phyloP scores from a whole-genome alignment of 2,113 vertebrate genomes.

The Bostrychus sinensis region DNA sequence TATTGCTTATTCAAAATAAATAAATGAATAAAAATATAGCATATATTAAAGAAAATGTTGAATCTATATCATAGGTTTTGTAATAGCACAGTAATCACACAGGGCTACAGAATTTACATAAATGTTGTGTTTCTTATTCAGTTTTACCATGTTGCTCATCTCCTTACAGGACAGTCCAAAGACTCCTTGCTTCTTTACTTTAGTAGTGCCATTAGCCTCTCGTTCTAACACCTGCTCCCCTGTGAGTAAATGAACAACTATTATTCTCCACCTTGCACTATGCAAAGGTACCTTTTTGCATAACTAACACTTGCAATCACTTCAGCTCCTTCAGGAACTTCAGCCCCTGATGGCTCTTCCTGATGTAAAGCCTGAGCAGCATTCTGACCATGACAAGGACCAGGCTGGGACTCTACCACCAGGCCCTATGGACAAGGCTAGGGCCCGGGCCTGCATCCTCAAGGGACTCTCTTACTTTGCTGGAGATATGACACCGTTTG shows the following conservation, averaged over 20 bases:
- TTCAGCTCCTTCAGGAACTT: slow-evolving; percentile 64
- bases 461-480: slow-evolving; percentile 71
- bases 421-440: slow-evolving; percentile 20
- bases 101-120: too few species aligned
- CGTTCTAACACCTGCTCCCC: neutral
- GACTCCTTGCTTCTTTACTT: slow-evolving; percentile 16
- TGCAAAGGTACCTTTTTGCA: neutral
- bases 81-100: too few species aligned
- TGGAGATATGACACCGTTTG: slow-evolving; percentile 78
- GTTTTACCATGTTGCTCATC: neutral
- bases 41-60: too few species aligned
- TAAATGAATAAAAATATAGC: too few species aligned
- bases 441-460: slow-evolving; percentile 43
- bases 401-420: neutral
- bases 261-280: neutral
- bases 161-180: slow-evolving; percentile 48
- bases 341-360: slow-evolving; percentile 71
- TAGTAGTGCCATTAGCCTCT: neutral
- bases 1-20: too few species aligned
- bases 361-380: slow-evolving; percentile 2
- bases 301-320: neutral
- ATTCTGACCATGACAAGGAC: neutral
- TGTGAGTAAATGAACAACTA: neutral
- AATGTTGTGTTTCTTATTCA: neutral
- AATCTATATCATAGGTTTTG: too few species aligned